phyloP scores from a whole-genome alignment of 1,140 invertebrate species.

The Mercenaria mercenaria region DNA sequence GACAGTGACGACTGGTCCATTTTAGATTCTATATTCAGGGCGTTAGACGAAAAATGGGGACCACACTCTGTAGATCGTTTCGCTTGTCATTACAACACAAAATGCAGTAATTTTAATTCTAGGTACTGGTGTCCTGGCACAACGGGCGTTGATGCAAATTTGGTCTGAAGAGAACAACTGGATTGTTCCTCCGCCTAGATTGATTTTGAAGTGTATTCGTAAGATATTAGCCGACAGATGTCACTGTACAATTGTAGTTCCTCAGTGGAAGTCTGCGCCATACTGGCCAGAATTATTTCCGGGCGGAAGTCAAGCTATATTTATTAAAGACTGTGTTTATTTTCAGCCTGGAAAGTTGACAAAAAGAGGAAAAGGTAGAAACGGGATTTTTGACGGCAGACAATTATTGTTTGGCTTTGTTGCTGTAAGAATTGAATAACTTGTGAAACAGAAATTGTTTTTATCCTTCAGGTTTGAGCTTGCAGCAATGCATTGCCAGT shows the following conservation, averaged over 20 bases:
- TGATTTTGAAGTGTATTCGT: background rate
- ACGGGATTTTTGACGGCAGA: slow-evolving; percentile 41
- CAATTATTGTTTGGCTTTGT: slow-evolving; percentile 15
- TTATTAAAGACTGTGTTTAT: background rate
- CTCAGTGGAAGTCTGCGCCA: slow-evolving; percentile 41
- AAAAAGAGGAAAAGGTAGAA: background rate
- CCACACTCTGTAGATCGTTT: no score
- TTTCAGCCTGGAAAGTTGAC: background rate
- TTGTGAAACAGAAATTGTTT: background rate
- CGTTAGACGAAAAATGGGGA: slow-evolving; percentile 19
- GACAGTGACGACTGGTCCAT: slow-evolving; percentile 57
- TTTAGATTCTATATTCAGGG: slow-evolving; percentile 6
- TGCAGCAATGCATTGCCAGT: background rate
- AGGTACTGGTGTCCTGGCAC: slow-evolving; percentile 56
- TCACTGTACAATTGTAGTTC: slow-evolving; percentile 32
- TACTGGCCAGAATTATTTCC: slow-evolving; percentile 33
- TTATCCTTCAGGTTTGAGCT: background rate
- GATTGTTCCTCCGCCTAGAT: slow-evolving; percentile 27
- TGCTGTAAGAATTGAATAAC: slow-evolving; percentile 12
- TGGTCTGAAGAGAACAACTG: slow-evolving; percentile 40
- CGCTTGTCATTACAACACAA: no score
- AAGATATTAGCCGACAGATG: background rate
- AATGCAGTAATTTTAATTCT: slow-evolving; percentile 41
- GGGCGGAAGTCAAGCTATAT: background rate
- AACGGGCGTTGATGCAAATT: slow-evolving; percentile 26